Conservation (phyloP, 2,797 vertebrate genomes). For the Melanotaenia parkinsoni region DNA sequence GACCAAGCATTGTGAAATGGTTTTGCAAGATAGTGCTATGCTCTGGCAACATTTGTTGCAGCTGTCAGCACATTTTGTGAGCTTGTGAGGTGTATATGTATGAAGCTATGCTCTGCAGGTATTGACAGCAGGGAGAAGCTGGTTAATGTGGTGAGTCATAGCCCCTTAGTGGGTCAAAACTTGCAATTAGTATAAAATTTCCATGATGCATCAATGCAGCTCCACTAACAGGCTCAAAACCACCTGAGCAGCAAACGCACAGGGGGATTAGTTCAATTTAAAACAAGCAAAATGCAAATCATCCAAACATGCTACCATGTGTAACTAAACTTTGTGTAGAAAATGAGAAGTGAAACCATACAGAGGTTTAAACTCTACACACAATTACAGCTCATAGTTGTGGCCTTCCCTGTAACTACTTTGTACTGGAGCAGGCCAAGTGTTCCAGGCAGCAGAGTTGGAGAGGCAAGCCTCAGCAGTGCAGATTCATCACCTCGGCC, state of each 20-base stretch:
- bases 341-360: conserved; percentile 63
- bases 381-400: conserved; percentile 38
- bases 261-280: conserved; percentile 32
- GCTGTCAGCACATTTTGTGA: conserved; percentile 74
- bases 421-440: conserved; percentile 61
- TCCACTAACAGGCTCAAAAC: conserved; percentile 44
- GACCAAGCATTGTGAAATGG: conserved; percentile 73
- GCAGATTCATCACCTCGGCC: conserved; percentile 81
- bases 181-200: conserved; percentile 65
- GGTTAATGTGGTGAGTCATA: conserved; percentile 62
- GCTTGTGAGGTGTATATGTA: conserved; percentile 40
- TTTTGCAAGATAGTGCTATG: conserved; percentile 79
- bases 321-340: conserved; percentile 19
- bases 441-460: conserved; percentile 62
- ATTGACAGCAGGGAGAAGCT: conserved; percentile 34
- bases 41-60: conserved; percentile 72
- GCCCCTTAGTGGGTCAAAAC: conserved; percentile 53
- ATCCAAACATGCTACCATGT: conserved; percentile 37
- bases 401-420: conserved; percentile 44
- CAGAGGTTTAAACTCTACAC: conserved; percentile 37
- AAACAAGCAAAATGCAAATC: conserved; percentile 59
- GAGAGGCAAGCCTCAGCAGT: conserved; percentile 74
- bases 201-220: conserved; percentile 57
- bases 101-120: conserved; percentile 55
- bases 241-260: conserved; percentile 58